Evolutionary conservation across 2,888 invertebrate species (phyloP).

Genomic region (Cotesia congregata): DNA sequence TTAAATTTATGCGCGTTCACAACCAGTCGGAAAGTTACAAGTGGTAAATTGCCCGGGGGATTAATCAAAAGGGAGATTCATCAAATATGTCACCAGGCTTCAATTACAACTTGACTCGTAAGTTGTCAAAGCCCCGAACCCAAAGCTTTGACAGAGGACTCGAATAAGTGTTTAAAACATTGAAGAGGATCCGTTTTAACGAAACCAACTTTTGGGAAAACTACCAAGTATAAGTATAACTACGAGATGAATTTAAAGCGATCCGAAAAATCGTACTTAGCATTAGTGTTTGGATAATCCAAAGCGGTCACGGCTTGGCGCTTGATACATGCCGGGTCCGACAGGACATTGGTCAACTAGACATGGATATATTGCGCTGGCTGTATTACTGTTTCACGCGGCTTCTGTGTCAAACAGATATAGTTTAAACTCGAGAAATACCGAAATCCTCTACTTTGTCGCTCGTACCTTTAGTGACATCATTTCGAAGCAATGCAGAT

Average conservation of each 20-base stretch:
- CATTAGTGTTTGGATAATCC: constrained; percentile 54
- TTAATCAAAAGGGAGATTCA: constrained; percentile 18
- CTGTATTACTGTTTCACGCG: constrained; percentile 55
- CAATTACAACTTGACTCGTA: constrained; percentile 18
- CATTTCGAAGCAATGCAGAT: background rate
- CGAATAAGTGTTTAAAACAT: background rate
- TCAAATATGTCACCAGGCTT: constrained; percentile 12
- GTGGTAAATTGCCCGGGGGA: background rate
- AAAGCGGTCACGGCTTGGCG: constrained; percentile 58
- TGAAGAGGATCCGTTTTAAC: too few species aligned
- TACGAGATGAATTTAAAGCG: background rate
- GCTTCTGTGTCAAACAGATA: background rate
- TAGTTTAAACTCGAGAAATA: too few species aligned
- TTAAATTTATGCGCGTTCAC: constrained; percentile 25
- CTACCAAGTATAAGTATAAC: background rate
- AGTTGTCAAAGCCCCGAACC: background rate
- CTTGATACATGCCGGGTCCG: constrained; percentile 59
- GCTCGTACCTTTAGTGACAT: background rate
- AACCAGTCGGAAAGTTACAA: background rate
- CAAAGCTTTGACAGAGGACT: background rate
- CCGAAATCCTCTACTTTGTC: background rate
- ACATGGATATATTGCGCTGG: constrained; percentile 58
- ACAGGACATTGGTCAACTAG: constrained; percentile 62
- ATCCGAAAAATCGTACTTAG: constrained; percentile 4
- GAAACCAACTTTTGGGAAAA: too few species aligned